Conservation (phyloP, 2,797 vertebrate genomes). For the Hypotaenidia okinawae region DNA sequence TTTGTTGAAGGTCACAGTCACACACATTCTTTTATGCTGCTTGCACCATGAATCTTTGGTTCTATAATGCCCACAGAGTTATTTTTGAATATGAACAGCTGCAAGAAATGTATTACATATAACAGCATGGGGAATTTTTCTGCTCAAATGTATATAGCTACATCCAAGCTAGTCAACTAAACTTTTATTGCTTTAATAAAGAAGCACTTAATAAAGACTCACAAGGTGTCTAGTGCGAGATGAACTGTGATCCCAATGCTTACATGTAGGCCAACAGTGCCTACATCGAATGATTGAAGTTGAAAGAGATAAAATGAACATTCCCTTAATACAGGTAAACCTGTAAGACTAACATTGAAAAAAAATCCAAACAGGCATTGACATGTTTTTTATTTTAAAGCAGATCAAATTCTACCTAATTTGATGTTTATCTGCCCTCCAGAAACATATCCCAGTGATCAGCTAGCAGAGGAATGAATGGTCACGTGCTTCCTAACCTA, state of each 20-base stretch:
- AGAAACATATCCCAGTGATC: not conserved
- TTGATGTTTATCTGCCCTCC: not conserved
- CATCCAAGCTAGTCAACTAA: not conserved
- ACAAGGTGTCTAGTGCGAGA: not conserved
- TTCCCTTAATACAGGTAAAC: not conserved
- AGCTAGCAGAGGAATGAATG: not conserved
- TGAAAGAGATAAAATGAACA: not conserved
- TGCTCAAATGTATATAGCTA: not conserved
- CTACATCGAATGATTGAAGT: not conserved
- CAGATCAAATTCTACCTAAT: not conserved
- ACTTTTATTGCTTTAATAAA: not conserved
- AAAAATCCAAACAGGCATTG: not conserved
- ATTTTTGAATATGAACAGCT: not conserved
- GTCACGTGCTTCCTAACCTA: not conserved
- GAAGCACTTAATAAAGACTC: not conserved
- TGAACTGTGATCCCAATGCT: not conserved
- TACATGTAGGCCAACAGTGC: not conserved
- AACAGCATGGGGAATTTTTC: not conserved
- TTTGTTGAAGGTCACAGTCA: not conserved
- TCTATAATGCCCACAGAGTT: not conserved
- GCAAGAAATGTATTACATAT: not conserved
- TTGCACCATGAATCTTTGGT: not conserved
- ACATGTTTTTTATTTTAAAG: not conserved
- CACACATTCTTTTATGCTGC: not conserved
- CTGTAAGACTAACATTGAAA: not conserved